Evolutionary conservation across 1,140 invertebrate genomes (phyloP).

Genomic region (Sminthurinus signatus): DNA sequence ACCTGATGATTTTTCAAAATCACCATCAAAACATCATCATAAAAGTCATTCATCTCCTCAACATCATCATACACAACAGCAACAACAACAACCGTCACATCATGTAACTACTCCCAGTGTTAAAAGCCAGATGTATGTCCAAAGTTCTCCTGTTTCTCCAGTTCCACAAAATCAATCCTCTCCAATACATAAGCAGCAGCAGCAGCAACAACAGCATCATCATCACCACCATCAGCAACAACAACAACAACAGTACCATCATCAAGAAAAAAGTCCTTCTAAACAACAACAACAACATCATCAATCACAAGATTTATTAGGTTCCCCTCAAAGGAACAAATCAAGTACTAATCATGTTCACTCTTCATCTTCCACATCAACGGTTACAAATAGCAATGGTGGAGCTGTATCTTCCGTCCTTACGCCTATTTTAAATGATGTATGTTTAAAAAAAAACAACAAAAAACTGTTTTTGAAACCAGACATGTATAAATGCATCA

Average conservation of each 20-base stretch:
- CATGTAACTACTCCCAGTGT: slow-evolving; percentile 20
- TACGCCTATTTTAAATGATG: slow-evolving; percentile 38
- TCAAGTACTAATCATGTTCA: slow-evolving; percentile 21
- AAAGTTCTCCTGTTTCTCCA: slow-evolving; percentile 33
- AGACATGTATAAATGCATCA: too few species aligned
- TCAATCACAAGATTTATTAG: slow-evolving; percentile 14
- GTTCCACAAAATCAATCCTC: slow-evolving; percentile 5
- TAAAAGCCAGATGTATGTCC: slow-evolving; percentile 39
- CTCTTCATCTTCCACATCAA: slow-evolving; percentile 7
- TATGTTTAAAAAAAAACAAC: not conserved
- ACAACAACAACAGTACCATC: slow-evolving; percentile 10
- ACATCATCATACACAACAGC: not conserved
- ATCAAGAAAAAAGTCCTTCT: slow-evolving; percentile 9
- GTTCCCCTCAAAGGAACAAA: slow-evolving; percentile 20
- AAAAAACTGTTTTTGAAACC: not conserved
- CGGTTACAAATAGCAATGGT: slow-evolving; percentile 23
- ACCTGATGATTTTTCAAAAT: slow-evolving; percentile 13
- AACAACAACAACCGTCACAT: slow-evolving; percentile 11
- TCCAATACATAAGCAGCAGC: not conserved
- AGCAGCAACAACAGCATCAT: not conserved
- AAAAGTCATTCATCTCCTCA: slow-evolving; percentile 44
- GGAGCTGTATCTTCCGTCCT: slow-evolving; percentile 31
- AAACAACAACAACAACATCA: slow-evolving; percentile 9
- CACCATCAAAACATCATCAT: slow-evolving; percentile 40
- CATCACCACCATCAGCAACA: not conserved